These are phyloP conservation scores for Stegana nigrithorax DNA, from an alignment of 2,888 invertebrate genomes.

Conservation along the genomic window DNA sequence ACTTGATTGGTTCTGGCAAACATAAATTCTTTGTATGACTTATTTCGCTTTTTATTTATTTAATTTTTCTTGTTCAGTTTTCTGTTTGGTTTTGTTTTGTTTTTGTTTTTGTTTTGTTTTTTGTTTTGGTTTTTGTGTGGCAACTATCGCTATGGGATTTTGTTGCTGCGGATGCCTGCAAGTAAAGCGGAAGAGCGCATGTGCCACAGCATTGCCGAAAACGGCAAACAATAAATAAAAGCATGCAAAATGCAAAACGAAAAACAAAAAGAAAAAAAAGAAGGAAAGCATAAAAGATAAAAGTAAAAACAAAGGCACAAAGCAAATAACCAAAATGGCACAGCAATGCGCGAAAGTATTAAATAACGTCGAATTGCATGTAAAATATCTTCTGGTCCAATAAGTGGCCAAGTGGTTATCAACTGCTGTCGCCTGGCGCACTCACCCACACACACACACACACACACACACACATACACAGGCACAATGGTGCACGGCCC, in stretches of 20 bases:
- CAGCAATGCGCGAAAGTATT: slow-evolving; percentile 12
- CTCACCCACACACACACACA: neutral
- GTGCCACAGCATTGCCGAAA: neutral
- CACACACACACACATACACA: too few relatives aligned
- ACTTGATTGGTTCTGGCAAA: slow-evolving; percentile 9
- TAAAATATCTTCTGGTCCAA: slow-evolving; percentile 13
- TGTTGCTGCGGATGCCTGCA: slow-evolving; percentile 2
- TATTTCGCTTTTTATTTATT: too few relatives aligned
- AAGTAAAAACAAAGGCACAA: neutral
- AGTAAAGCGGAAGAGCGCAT: neutral
- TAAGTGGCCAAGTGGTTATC: slow-evolving; percentile 2
- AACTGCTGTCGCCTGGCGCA: neutral
- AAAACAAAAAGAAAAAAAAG: neutral
- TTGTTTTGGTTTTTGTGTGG: neutral
- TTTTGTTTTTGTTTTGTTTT: neutral
- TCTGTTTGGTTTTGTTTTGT: neutral
- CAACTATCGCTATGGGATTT: slow-evolving; percentile 9
- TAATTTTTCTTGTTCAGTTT: slow-evolving; percentile 8
- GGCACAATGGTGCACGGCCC: neutral
- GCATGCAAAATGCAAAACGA: neutral
- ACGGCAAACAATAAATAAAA: neutral
- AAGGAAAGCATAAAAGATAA: neutral
- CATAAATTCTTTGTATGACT: too few relatives aligned
- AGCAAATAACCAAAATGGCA: slow-evolving; percentile 12
- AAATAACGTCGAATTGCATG: slow-evolving; percentile 12